phyloP scores from a whole-genome alignment of 2,113 vertebrate genomes.

The Eonycteris spelaea region DNA sequence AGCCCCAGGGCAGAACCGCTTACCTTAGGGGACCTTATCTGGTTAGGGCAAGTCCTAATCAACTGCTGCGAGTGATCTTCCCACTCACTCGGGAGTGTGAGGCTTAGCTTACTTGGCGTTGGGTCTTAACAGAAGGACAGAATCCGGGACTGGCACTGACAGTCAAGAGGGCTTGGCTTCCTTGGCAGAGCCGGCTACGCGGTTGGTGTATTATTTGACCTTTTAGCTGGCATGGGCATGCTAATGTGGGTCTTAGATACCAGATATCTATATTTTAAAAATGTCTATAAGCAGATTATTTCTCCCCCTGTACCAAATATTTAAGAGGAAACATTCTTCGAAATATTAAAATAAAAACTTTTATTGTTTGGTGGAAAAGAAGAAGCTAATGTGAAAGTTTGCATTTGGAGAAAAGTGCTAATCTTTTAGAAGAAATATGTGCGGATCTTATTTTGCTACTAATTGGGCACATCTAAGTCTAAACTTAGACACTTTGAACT shows the following conservation, averaged over 20 bases:
- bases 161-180: background rate
- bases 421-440: conserved; percentile 20
- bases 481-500: conserved; percentile 49
- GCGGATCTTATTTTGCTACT: conserved; percentile 18
- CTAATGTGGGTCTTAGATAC: background rate
- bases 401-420: background rate
- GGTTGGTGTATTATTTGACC: background rate
- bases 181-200: background rate
- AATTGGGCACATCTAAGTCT: conserved; percentile 2
- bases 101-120: background rate
- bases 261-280: background rate
- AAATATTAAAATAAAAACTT: conserved; percentile 21
- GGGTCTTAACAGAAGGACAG: background rate
- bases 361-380: background rate
- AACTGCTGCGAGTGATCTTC: background rate
- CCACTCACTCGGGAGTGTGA: background rate
- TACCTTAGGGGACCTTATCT: background rate
- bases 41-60: background rate
- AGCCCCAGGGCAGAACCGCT: background rate
- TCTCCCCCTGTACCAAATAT: background rate
- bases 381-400: background rate
- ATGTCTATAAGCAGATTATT: background rate
- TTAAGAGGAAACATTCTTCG: background rate
- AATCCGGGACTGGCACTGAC: background rate
- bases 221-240: background rate